phyloP scores from a whole-genome alignment of 2,888 invertebrate genomes.

The Dasypogon diadema region DNA sequence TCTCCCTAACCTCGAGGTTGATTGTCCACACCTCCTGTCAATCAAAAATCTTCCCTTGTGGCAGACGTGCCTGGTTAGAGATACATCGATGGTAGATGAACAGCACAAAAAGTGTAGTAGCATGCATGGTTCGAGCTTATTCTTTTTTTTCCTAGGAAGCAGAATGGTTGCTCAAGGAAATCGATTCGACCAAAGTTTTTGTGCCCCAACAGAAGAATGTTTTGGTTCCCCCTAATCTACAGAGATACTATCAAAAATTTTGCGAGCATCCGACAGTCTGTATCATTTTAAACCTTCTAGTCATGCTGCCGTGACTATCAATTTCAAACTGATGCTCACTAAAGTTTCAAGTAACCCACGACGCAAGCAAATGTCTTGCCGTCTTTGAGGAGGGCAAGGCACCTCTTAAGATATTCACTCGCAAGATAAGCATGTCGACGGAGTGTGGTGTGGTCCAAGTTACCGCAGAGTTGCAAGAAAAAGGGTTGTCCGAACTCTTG shows the following conservation, averaged over 20 bases:
- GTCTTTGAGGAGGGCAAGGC: not conserved
- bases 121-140: not conserved
- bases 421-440: slow-evolving; percentile 16
- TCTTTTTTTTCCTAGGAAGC: not conserved
- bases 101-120: slow-evolving; percentile 15
- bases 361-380: slow-evolving; percentile 6
- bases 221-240: slow-evolving; percentile 30
- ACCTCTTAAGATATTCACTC: slow-evolving; percentile 50
- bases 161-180: not conserved
- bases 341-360: slow-evolving; percentile 38
- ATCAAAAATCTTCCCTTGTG: slow-evolving; percentile 55
- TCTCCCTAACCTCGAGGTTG: slow-evolving; percentile 50
- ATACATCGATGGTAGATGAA: not conserved
- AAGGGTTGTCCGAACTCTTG: slow-evolving; percentile 43
- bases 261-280: slow-evolving; percentile 28
- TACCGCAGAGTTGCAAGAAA: slow-evolving; percentile 34
- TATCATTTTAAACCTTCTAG: slow-evolving; percentile 53
- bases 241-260: slow-evolving; percentile 43
- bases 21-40: slow-evolving; percentile 58
- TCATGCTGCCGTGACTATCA: slow-evolving; percentile 52
- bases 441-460: slow-evolving; percentile 43
- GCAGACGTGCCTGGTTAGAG: slow-evolving; percentile 12
- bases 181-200: slow-evolving; percentile 32
- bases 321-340: slow-evolving; percentile 42
- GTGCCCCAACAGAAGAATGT: slow-evolving; percentile 22